These are phyloP conservation scores for Eutolmus rufibarbis DNA, from an alignment of 2,888 invertebrate species.

Conservation along the genomic window DNA sequence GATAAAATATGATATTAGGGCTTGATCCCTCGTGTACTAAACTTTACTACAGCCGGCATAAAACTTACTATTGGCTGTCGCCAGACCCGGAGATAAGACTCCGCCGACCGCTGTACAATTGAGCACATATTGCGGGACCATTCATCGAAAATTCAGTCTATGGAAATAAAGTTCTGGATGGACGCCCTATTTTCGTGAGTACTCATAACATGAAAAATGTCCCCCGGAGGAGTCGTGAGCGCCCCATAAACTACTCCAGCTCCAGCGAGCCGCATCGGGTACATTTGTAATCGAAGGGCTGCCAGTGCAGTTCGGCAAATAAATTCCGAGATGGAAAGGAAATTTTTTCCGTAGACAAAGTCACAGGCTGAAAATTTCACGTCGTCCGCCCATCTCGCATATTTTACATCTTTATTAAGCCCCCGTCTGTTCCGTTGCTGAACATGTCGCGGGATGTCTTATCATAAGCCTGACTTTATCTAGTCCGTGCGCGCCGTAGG, in stretches of 20 bases:
- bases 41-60: neutral
- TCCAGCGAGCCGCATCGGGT: neutral
- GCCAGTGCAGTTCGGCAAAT: neutral
- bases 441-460: neutral
- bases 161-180: neutral
- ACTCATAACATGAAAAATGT: neutral
- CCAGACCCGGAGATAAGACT: neutral
- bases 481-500: neutral
- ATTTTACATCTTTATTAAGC: constrained; percentile 10
- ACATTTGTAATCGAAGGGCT: neutral
- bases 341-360: neutral
- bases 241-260: neutral
- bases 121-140: neutral
- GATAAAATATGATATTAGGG: neutral
- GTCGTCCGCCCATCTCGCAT: neutral
- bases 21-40: neutral
- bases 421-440: neutral
- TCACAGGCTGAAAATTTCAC: neutral
- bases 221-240: neutral
- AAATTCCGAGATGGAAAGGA: neutral
- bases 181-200: neutral
- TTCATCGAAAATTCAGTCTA: neutral
- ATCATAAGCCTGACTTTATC: constrained; percentile 14
- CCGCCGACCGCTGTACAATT: neutral
- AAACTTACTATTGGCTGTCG: neutral